A percentile compares a stretch with the other conserved stretches of the same genome.
Evolutionary conservation across 2,113 vertebrate genomes (phyloP).

Genomic region (Anolis sagrei): DNA sequence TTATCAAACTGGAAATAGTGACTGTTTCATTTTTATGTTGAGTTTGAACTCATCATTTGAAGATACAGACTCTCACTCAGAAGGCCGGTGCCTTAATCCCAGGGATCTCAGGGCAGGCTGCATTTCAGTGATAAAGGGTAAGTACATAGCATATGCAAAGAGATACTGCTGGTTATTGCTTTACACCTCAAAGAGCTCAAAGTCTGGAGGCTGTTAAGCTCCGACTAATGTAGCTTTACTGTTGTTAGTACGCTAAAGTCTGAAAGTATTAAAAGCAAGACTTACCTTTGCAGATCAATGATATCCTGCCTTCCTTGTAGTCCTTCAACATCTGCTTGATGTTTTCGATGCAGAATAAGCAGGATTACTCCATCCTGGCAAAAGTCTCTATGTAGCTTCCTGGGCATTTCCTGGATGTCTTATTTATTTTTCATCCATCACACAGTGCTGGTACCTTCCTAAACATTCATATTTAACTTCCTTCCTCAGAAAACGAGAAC

Average conservation of each 20-base stretch:
- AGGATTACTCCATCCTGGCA: neutral
- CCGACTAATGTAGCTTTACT: neutral
- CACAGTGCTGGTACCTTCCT: neutral
- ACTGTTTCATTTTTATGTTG: neutral
- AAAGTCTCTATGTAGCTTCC: neutral
- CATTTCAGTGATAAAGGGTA: neutral
- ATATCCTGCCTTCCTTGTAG: neutral
- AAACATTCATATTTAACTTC: conserved; percentile 11
- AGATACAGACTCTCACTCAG: neutral
- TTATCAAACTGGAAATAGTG: neutral
- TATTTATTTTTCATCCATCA: conserved; percentile 28
- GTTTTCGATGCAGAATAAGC: conserved; percentile 12
- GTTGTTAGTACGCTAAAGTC: neutral
- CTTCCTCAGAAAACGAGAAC: conserved; percentile 18
- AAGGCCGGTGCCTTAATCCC: neutral
- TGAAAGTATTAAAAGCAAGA: neutral
- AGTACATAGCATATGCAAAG: neutral
- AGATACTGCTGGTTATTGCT: neutral
- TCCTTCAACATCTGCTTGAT: conserved; percentile 6
- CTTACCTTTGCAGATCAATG: neutral
- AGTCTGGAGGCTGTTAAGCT: neutral
- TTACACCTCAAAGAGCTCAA: neutral
- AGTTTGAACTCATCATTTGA: neutral
- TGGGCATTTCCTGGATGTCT: conserved; percentile 13
- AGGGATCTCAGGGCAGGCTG: neutral